Conservation (phyloP, 2,113 vertebrate genomes). For the Coreoperca whiteheadi region DNA sequence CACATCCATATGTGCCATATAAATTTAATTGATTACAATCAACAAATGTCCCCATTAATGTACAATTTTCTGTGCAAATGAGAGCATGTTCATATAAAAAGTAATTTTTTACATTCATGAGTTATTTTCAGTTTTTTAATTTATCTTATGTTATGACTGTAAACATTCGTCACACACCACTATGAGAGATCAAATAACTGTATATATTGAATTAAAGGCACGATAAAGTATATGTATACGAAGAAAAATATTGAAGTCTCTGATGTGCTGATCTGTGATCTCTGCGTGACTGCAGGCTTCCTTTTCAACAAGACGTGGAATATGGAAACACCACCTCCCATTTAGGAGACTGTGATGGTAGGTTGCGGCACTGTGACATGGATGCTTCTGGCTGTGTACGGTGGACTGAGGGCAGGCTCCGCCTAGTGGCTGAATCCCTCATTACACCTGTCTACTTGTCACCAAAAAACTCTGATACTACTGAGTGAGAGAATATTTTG, state of each 20-base stretch:
- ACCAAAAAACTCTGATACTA: not conserved
- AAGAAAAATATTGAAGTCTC: not conserved
- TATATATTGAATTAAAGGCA: not conserved
- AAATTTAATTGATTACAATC: conserved; percentile 14
- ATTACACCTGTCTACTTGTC: conserved; percentile 53
- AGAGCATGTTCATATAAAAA: conserved; percentile 2
- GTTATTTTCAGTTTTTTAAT: conserved; percentile 16
- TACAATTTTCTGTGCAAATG: not conserved
- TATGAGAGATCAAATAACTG: not conserved
- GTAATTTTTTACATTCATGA: not conserved
- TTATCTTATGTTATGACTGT: not conserved
- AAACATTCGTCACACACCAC: not conserved
- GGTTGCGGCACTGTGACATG: conserved; percentile 73
- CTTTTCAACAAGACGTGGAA: conserved; percentile 92
- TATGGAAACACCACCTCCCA: conserved; percentile 92
- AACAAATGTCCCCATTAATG: conserved; percentile 17
- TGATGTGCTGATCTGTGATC: conserved; percentile 24
- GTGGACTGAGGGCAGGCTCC: conserved; percentile 51
- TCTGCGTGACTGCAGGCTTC: conserved; percentile 80
- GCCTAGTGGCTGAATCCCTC: conserved; percentile 63
- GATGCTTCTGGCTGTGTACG: conserved; percentile 16
- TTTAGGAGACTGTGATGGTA: conserved; percentile 95
- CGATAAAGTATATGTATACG: not conserved
- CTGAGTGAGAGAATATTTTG: not conserved
- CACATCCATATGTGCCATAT: conserved; percentile 36